A percentile compares a stretch with the other conserved stretches of the same genome.
phyloP scores from a whole-genome alignment of 2,888 invertebrate species.

The Callimorpha dominula region DNA sequence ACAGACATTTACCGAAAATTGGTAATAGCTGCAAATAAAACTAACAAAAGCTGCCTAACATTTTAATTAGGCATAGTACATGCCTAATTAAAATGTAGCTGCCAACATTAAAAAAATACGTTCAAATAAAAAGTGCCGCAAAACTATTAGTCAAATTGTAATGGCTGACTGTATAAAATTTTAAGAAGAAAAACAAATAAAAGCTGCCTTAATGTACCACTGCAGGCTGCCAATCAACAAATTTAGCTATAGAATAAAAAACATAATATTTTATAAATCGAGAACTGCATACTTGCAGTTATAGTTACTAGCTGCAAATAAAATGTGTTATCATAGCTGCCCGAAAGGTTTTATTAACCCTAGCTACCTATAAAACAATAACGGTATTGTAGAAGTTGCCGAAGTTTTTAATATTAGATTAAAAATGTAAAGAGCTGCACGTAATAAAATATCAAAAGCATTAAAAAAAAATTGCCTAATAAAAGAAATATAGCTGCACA shows the following conservation, averaged over 20 bases:
- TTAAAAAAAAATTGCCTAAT: not conserved
- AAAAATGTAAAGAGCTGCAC: too few relatives aligned
- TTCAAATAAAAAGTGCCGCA: not conserved
- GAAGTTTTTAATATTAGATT: too few relatives aligned
- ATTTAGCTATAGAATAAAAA: not conserved
- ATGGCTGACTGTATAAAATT: not conserved
- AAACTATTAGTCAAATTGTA: not conserved
- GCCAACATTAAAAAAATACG: not conserved
- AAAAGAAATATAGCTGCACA: not conserved
- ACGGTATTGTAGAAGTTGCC: too few relatives aligned
- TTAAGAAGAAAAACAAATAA: not conserved
- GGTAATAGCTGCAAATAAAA: not conserved
- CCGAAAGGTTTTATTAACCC: too few relatives aligned
- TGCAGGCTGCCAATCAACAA: not conserved
- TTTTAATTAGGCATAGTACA: too few relatives aligned
- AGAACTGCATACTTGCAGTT: not conserved
- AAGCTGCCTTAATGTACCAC: not conserved
- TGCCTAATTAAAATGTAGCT: not conserved
- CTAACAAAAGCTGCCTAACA: not conserved
- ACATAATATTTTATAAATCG: not conserved
- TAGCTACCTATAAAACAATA: too few relatives aligned
- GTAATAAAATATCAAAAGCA: too few relatives aligned
- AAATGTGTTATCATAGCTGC: not conserved
- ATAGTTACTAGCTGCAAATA: not conserved
- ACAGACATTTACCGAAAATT: not conserved